Evolutionary conservation across 2,888 invertebrate genomes (phyloP), one percentile per base, ranked within the genome.

Genomic region (Oxystoma pomonae): DNA sequence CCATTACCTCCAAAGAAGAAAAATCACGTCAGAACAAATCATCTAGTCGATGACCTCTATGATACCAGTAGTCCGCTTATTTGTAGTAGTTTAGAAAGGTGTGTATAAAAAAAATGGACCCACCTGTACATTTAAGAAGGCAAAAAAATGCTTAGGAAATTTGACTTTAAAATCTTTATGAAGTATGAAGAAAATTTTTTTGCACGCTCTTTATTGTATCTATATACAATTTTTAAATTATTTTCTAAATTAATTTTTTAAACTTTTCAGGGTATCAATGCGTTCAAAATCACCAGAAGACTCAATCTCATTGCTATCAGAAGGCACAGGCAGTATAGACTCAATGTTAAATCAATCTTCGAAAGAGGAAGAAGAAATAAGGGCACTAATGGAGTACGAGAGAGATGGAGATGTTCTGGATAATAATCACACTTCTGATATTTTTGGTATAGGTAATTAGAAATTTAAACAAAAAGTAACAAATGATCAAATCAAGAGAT

Each of bases 261-360:
- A 17, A 20, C 1, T n/a, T 63, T 64, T 12, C 55, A 86, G 86
- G 73, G 83, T 90, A 70, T 91, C 91, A 0, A 83, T 91, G 67
- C 86, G 91, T 71, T 92, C 92, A 53, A 88, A 90, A 72, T 88
- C 88, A 17, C 87, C 87, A 16, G 88, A 88, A 76, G 89, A 89
- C 78, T 87, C 87, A 65, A 86, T 86, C 73, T 88, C 88, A 65
- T 81, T 88, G 68, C 80, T 86, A 61, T 85, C 85, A 65, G 85
- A 84, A 69, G 90, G 91, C 71, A 90, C 89, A 61, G 92, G 93
- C 60, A 95, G 94, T 71, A 82, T 93, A 72, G 94, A 94, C 79
- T 95, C 94, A 0, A 91, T 93, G 79, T 81, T 94, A 72, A 94
- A 94, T 81, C 90, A 90, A 73, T 94, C 94, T n/a, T 86, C 90